Base-by-base conservation (phyloP, 2,888 invertebrate species). In the Perizoma affinitatum region DNA sequence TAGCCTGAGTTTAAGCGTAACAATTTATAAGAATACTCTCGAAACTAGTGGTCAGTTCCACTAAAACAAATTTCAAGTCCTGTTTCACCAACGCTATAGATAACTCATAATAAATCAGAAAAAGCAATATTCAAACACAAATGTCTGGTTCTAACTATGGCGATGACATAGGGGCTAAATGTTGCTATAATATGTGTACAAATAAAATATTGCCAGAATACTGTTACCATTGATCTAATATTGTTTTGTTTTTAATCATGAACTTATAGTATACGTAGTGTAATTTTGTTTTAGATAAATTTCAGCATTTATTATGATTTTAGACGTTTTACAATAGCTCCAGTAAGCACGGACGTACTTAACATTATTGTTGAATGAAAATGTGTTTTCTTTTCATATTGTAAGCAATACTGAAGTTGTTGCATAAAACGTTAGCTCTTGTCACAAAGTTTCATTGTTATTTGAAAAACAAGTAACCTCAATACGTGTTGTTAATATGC, bases 261-360 rank as follows among this genome's bases (percentile, higher is more conserved):
- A 55, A 64, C 66, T 56, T 68, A 71, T 51, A 59, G 33, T 45
- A 44, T 65, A 67, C 61, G 63, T 68, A 69, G 65, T 66, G 58
- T 72, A 72, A 68, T 72, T 70, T 54, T 73, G 63, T 75, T 74
- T 70, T 74, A 72, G 65, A 71, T 73, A 71, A 76, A 73, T 72
- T 74, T 71, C 79, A 84, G 89, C 88, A 89, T 89, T 89, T 88
- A 87, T 80, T 78, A 75, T 76, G 72, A 64, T 75, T 76, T 78
- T 77, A 74, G 74, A 74, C 68, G 63, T 72, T 70, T 69, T 67
- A 63, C 67, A 66, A 40, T 61, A 69, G 65, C 69, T 69, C 78
- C 83, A 82, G 82, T 83, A 85, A n/a, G 83, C 85, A 82, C 80
- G 79, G 64, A 73, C 66, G 82, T 88, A 87, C 86, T 85, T 88